These are phyloP conservation scores for Eucera pruinosa DNA, from an alignment of 2,888 invertebrate species.

Conservation along the genomic window DNA sequence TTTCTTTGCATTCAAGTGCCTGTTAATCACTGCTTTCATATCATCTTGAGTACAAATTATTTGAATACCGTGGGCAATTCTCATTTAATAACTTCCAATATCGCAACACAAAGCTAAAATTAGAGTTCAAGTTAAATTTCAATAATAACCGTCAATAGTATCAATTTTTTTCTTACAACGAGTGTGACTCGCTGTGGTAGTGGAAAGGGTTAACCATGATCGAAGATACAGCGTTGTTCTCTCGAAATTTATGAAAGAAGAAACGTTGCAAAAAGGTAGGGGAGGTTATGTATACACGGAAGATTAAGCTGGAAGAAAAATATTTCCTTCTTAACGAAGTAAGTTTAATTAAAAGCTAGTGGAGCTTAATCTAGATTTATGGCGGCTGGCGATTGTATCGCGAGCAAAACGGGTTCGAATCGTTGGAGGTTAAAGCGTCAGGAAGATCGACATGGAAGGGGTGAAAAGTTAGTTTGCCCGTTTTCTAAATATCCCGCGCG, in stretches of 20 bases:
- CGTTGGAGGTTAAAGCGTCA: neutral
- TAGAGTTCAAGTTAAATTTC: too few relatives aligned
- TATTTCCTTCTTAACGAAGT: constrained; percentile 43
- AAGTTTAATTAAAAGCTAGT: constrained; percentile 54
- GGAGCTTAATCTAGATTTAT: constrained; percentile 53
- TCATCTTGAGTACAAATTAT: too few relatives aligned
- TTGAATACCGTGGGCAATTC: too few relatives aligned
- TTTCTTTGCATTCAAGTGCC: too few relatives aligned
- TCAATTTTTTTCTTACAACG: too few relatives aligned
- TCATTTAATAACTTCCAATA: too few relatives aligned
- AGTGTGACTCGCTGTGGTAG: too few relatives aligned
- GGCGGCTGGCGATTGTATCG: constrained; percentile 46
- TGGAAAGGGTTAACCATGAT: neutral
- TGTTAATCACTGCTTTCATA: too few relatives aligned
- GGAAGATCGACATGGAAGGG: constrained; percentile 27
- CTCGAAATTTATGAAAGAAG: neutral
- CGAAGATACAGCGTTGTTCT: neutral
- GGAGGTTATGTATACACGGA: constrained; percentile 2
- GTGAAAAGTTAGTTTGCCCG: constrained; percentile 22
- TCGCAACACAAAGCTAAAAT: too few relatives aligned
- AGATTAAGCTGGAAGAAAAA: constrained; percentile 27
- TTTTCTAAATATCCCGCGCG: constrained; percentile 24
- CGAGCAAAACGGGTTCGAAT: constrained; percentile 36
- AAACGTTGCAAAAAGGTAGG: neutral
- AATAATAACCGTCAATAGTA: too few relatives aligned